A percentile compares a stretch with the other conserved stretches of the same genome.
Evolutionary conservation across 2,113 vertebrate genomes (phyloP).

Genomic region (Hiodon tergisus): DNA sequence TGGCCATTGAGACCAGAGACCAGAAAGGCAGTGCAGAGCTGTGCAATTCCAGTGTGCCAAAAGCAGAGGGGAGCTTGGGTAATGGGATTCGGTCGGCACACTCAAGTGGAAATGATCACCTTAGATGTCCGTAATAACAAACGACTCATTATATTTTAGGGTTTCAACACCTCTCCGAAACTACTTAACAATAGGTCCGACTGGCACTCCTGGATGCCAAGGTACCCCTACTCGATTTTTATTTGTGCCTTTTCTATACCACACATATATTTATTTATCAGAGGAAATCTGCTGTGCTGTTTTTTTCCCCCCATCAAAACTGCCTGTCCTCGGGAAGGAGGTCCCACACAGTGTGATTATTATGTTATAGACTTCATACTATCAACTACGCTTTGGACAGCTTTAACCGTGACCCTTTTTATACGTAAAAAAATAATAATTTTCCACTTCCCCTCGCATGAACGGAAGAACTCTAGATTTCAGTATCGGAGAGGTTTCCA

Average conservation of each 20-base stretch:
- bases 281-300: not conserved
- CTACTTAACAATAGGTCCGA: constrained; percentile 57
- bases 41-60: constrained; percentile 17
- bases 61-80: constrained; percentile 41
- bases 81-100: constrained; percentile 54
- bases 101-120: constrained; percentile 59
- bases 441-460: constrained; percentile 17
- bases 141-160: constrained; percentile 72
- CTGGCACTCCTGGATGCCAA: constrained; percentile 53
- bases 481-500: constrained; percentile 18
- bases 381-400: constrained; percentile 16
- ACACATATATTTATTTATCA: constrained; percentile 16
- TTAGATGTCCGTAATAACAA: constrained; percentile 62
- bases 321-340: not conserved
- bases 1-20: constrained; percentile 43
- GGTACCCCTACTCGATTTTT: constrained; percentile 23
- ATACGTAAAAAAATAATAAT: not conserved
- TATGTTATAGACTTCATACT: constrained; percentile 20
- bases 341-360: constrained; percentile 13
- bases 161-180: constrained; percentile 60
- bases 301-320: not conserved
- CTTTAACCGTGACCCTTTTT: constrained; percentile 13
- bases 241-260: constrained; percentile 38
- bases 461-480: constrained; percentile 4
- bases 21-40: constrained; percentile 26